Conservation (phyloP, 2,113 vertebrate genomes). For the Apistogramma diplotaenia region DNA sequence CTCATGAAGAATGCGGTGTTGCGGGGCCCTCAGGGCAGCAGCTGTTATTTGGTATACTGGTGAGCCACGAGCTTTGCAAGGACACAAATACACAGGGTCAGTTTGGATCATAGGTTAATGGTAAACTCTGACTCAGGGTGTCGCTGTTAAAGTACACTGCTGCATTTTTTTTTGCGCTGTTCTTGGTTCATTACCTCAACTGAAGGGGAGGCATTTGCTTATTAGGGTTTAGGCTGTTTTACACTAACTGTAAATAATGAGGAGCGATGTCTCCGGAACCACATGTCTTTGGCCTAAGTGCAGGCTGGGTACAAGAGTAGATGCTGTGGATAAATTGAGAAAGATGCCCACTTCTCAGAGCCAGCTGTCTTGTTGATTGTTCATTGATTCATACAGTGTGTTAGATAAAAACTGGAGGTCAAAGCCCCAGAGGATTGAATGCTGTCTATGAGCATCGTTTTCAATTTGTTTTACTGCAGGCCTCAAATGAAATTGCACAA, state of each 20-base stretch:
- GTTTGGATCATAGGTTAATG: constrained; percentile 61
- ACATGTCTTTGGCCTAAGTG: constrained; percentile 32
- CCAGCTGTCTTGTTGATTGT: constrained; percentile 38
- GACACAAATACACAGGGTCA: constrained; percentile 35
- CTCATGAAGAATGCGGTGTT: constrained; percentile 57
- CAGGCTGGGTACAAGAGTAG: constrained; percentile 34
- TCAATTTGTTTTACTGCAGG: constrained; percentile 28
- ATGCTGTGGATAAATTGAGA: constrained; percentile 32
- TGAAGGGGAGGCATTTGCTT: constrained; percentile 49
- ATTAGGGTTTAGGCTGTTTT: constrained; percentile 47
- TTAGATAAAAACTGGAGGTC: constrained; percentile 50
- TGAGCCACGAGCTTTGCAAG: constrained; percentile 42
- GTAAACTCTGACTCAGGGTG: constrained; percentile 55
- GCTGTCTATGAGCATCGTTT: constrained; percentile 47
- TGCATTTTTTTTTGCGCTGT: constrained; percentile 38
- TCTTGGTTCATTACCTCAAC: constrained; percentile 57
- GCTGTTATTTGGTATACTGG: constrained; percentile 58
- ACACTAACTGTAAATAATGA: constrained; percentile 59
- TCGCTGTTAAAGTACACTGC: constrained; percentile 9
- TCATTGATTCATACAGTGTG: constrained; percentile 37
- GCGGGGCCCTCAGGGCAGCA: constrained; percentile 57
- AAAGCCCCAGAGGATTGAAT: constrained; percentile 22
- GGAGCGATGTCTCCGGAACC: constrained; percentile 24
- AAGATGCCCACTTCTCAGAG: constrained; percentile 24
- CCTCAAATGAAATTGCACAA: constrained; percentile 37